These are phyloP conservation scores for Urocyon cinereoargenteus DNA, from an alignment of 2,797 vertebrate genomes.

Conservation along the genomic window DNA sequence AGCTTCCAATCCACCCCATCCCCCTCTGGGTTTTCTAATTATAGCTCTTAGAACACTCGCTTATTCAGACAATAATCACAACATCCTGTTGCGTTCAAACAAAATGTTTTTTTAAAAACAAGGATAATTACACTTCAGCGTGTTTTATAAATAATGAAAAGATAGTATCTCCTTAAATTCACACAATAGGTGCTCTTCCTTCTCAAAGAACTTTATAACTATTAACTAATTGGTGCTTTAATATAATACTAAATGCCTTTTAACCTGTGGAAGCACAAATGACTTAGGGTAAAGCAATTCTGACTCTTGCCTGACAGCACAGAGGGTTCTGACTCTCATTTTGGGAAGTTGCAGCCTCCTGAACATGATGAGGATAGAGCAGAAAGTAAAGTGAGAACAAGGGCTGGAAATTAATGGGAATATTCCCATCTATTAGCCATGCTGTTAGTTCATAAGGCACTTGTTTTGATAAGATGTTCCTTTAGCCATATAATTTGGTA, in stretches of 20 bases:
- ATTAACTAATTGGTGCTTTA: slow-evolving; percentile 11
- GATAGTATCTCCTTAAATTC: slow-evolving; percentile 13
- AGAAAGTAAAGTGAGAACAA: background rate
- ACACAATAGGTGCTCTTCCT: background rate
- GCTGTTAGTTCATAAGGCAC: background rate
- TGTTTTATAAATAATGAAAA: slow-evolving; percentile 65
- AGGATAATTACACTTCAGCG: slow-evolving; percentile 47
- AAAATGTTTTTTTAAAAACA: slow-evolving; percentile 58
- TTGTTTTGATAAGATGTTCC: slow-evolving; percentile 29
- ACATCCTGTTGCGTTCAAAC: slow-evolving; percentile 55
- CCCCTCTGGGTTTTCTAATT: background rate
- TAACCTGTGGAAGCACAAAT: background rate
- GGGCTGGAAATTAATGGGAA: background rate
- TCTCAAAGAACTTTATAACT: slow-evolving; percentile 43
- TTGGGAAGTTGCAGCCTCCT: background rate
- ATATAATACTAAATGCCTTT: background rate
- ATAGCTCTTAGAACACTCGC: slow-evolving; percentile 48
- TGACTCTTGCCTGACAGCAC: background rate
- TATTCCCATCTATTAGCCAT: background rate
- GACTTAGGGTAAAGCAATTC: background rate
- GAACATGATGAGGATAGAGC: background rate
- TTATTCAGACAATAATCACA: slow-evolving; percentile 53
- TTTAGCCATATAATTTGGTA: background rate
- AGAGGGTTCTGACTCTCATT: background rate
- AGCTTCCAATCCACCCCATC: background rate